Evolutionary conservation across 2,797 vertebrate genomes (phyloP).

Genomic region (Columba guinea): DNA sequence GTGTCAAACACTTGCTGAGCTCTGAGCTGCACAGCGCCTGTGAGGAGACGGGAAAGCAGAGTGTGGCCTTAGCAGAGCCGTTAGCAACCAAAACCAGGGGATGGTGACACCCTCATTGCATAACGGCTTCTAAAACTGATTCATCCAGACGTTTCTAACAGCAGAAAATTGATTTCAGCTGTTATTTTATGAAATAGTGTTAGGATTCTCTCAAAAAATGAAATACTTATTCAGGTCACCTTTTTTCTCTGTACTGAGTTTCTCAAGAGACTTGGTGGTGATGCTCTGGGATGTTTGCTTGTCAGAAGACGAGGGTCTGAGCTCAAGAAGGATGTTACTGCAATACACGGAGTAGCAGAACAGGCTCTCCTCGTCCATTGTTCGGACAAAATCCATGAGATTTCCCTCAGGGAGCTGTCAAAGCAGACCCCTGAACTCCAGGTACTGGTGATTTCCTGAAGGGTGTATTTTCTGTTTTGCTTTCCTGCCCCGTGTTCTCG

Average conservation of each 20-base stretch:
- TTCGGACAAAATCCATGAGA: background rate
- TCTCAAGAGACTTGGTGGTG: background rate
- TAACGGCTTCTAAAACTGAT: background rate
- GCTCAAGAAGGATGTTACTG: background rate
- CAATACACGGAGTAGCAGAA: background rate
- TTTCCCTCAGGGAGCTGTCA: background rate
- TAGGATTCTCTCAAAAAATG: background rate
- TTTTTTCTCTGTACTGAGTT: background rate
- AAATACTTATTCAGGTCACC: background rate
- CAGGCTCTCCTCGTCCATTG: background rate
- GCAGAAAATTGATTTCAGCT: background rate
- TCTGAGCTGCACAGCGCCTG: background rate
- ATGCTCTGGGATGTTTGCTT: background rate
- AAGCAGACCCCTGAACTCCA: background rate
- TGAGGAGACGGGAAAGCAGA: background rate
- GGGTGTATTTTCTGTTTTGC: background rate
- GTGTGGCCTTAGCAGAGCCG: background rate
- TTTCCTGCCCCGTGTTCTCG: background rate
- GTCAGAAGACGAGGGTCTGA: background rate
- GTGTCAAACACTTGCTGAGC: background rate
- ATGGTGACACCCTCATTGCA: background rate
- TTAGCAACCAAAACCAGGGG: background rate
- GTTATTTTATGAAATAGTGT: background rate
- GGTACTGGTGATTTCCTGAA: background rate
- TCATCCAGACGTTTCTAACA: background rate